phyloP scores from a whole-genome alignment of 1,140 invertebrate species.

The Aphelenchoides besseyi region DNA sequence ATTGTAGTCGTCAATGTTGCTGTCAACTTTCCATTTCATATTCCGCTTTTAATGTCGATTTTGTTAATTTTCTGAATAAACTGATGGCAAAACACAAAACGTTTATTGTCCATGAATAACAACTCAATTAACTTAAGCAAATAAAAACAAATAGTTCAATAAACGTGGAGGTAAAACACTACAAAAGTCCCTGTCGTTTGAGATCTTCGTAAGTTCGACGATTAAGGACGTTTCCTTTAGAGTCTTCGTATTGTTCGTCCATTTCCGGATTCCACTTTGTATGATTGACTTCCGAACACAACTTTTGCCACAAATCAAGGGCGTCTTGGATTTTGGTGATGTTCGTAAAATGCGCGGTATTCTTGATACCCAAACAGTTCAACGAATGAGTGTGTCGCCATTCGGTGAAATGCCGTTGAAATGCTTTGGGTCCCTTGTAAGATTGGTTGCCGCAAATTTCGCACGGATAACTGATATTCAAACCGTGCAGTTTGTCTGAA shows the following conservation, averaged over 20 bases:
- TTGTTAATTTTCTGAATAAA: conserved; percentile 7
- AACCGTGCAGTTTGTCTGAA: conserved; percentile 85
- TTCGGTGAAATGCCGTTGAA: conserved; percentile 97
- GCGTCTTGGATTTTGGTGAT: conserved; percentile 99
- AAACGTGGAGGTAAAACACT: conserved; percentile 30
- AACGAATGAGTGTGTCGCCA: conserved; percentile 99
- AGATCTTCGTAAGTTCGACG: conserved; percentile 97
- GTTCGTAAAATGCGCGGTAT: conserved; percentile 99
- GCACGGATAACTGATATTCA: conserved; percentile 98
- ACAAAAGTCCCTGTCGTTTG: conserved; percentile 92
- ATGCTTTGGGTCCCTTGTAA: conserved; percentile 99
- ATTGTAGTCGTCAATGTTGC: not conserved
- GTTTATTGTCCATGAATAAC: conserved; percentile 9
- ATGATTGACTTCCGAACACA: conserved; percentile 62
- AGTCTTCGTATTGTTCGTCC: conserved; percentile 97
- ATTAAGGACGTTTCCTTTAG: conserved; percentile 95
- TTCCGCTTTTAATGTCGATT: not conserved
- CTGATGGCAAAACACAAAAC: not conserved
- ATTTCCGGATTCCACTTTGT: conserved; percentile 87
- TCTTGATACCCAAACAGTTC: conserved; percentile 96
- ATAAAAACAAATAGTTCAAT: not conserved
- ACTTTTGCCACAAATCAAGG: conserved; percentile 81
- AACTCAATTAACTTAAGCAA: not conserved
- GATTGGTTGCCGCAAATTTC: conserved; percentile 96
- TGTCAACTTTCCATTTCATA: not conserved